These are phyloP conservation scores for Fundulus diaphanus DNA, from an alignment of 2,797 vertebrate genomes.

Conservation along the genomic window DNA sequence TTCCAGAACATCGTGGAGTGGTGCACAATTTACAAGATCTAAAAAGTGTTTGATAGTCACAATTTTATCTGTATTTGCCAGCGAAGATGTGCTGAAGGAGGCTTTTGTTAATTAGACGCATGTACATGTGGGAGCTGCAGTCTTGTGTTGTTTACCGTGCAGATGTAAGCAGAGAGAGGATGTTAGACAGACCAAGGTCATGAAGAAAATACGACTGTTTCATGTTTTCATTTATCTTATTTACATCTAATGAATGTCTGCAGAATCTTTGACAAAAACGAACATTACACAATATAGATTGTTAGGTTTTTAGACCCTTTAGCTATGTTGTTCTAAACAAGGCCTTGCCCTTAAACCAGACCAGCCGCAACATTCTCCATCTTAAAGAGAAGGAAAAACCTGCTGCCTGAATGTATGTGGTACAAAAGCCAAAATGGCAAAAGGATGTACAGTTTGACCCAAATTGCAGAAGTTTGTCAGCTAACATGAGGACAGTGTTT, in stretches of 20 bases:
- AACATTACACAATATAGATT: neutral
- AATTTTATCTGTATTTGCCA: constrained; percentile 50
- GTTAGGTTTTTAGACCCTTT: too few relatives aligned
- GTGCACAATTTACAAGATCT: constrained; percentile 23
- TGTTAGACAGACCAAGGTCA: constrained; percentile 19
- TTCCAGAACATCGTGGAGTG: neutral
- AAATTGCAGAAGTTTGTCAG: constrained; percentile 2
- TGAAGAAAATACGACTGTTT: neutral
- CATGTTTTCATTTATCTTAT: neutral
- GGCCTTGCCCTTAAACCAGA: neutral
- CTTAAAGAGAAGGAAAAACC: neutral
- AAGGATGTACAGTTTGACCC: neutral
- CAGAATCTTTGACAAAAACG: neutral
- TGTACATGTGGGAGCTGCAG: constrained; percentile 19
- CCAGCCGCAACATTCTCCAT: neutral
- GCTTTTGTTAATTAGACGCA: constrained; percentile 36
- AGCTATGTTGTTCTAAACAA: too few relatives aligned
- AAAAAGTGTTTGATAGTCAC: constrained; percentile 45
- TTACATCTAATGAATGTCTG: neutral
- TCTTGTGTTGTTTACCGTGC: constrained; percentile 7
- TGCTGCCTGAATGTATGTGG: too few relatives aligned
- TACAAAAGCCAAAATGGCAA: neutral
- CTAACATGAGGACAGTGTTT: neutral
- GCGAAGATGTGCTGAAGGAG: constrained; percentile 29
- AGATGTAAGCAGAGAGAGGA: neutral